Evolutionary conservation across 35 echinoderm and acorn worm species (phyloP).

Genomic region (Apostichopus parvimensis): DNA sequence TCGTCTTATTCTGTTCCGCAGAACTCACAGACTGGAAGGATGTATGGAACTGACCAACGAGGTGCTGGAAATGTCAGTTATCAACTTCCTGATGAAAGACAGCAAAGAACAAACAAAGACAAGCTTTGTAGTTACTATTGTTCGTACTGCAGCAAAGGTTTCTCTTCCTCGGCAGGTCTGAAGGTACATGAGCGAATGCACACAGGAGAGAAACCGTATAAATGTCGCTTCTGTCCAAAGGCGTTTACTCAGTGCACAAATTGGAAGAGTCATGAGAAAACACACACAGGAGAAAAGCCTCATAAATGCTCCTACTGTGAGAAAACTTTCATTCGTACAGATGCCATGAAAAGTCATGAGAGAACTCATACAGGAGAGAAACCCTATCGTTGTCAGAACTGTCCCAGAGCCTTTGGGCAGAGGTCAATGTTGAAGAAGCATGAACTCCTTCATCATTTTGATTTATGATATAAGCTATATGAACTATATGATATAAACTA

Average conservation of each 20-base stretch:
- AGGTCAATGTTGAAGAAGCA: constrained; percentile 2
- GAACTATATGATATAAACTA: no score
- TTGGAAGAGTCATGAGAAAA: constrained; percentile 18
- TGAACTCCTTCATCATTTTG: background rate
- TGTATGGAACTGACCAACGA: no score
- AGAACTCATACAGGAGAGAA: constrained; percentile 40
- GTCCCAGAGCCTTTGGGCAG: constrained; percentile 28
- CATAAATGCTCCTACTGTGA: background rate
- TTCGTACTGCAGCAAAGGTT: background rate
- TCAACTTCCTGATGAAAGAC: no score
- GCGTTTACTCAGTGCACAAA: constrained; percentile 21
- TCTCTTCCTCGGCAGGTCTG: background rate
- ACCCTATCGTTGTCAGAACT: constrained; percentile 33
- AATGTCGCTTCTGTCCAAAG: constrained; percentile 41
- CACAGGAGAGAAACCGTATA: constrained; percentile 44
- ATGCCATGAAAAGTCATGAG: background rate
- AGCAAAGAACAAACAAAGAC: background rate
- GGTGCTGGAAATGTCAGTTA: no score
- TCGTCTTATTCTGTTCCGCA: background rate
- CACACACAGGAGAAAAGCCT: constrained; percentile 35
- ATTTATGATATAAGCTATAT: no score
- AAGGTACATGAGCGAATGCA: constrained; percentile 17
- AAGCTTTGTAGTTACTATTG: background rate
- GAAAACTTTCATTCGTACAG: constrained; percentile 9
- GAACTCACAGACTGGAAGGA: background rate